These are phyloP conservation scores for Notiomystis cincta DNA, from an alignment of 2,113 vertebrate genomes.

Conservation along the genomic window DNA sequence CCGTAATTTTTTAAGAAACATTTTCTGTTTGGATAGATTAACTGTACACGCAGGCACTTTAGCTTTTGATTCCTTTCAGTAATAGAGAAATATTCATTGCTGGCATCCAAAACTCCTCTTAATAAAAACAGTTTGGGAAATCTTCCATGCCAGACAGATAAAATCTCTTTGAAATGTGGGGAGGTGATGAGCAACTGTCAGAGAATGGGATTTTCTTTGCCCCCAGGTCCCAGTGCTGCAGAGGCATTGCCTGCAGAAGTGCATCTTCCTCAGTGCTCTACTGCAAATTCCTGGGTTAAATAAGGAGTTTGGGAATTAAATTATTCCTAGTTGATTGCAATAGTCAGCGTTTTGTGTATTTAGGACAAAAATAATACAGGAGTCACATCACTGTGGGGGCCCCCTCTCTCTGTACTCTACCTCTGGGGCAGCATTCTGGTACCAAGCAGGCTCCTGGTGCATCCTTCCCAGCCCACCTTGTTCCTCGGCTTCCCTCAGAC, in stretches of 20 bases:
- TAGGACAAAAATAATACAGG: rapidly evolving
- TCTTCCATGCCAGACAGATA: not conserved
- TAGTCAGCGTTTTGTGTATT: rapidly evolving
- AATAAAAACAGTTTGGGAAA: constrained; percentile 34
- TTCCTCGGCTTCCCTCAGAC: not conserved
- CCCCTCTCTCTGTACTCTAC: not conserved
- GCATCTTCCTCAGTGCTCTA: not conserved
- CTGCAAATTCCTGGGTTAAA: not conserved
- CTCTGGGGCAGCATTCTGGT: not conserved
- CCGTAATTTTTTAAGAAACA: constrained; percentile 57
- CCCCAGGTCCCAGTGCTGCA: rapidly evolving
- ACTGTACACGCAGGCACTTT: constrained; percentile 63
- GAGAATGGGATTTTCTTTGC: not conserved
- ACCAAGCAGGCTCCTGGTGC: rapidly evolving
- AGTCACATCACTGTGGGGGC: rapidly evolving
- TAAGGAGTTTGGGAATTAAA: not conserved
- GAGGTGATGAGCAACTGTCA: not conserved
- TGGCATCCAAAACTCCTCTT: constrained; percentile 25
- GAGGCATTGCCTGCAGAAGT: not conserved
- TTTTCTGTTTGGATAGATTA: constrained; percentile 69
- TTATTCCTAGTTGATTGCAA: not conserved
- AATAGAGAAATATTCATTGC: constrained; percentile 44
- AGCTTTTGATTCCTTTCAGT: constrained; percentile 64
- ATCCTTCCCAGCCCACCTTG: not conserved
- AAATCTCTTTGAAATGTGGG: not conserved